These are phyloP conservation scores for Coelopa frigida DNA, from an alignment of 1,140 invertebrate species.

Conservation along the genomic window DNA sequence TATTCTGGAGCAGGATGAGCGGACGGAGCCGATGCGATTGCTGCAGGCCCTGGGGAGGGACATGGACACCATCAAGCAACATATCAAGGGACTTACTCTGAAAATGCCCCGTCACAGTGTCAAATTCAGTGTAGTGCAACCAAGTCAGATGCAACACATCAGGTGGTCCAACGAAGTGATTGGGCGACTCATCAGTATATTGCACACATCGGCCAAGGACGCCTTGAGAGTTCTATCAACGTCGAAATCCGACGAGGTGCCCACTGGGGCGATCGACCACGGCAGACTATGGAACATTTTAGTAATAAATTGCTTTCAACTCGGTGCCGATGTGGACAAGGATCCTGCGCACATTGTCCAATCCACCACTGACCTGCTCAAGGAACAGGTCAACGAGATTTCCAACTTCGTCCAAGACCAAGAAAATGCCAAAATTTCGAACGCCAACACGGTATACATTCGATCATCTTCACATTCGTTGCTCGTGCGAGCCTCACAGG, in stretches of 20 bases:
- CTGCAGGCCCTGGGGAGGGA: slow-evolving; percentile 68
- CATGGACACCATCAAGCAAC: slow-evolving; percentile 67
- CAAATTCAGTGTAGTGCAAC: slow-evolving; percentile 51
- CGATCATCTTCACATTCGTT: slow-evolving; percentile 59
- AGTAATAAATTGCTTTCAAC: slow-evolving; percentile 27
- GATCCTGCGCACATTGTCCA: slow-evolving; percentile 63
- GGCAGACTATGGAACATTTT: slow-evolving; percentile 37
- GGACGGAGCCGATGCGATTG: slow-evolving; percentile 59
- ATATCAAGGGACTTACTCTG: slow-evolving; percentile 71
- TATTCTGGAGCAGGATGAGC: slow-evolving; percentile 51
- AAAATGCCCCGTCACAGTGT: slow-evolving; percentile 50
- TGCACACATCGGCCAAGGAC: slow-evolving; percentile 55
- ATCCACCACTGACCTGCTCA: slow-evolving; percentile 49
- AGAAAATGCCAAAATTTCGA: slow-evolving; percentile 61
- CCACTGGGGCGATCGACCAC: slow-evolving; percentile 26
- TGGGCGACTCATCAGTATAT: slow-evolving; percentile 52
- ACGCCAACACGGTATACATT: slow-evolving; percentile 49
- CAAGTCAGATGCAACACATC: slow-evolving; percentile 54
- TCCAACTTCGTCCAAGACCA: slow-evolving; percentile 66
- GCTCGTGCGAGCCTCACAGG: slow-evolving; percentile 63
- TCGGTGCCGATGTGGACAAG: slow-evolving; percentile 61
- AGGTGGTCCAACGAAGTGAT: slow-evolving; percentile 51
- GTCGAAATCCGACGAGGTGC: slow-evolving; percentile 12
- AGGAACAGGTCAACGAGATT: slow-evolving; percentile 55
- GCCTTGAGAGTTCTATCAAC: slow-evolving; percentile 49